Conservation (phyloP, 2,113 vertebrate genomes). For the Cavia aperea region DNA sequence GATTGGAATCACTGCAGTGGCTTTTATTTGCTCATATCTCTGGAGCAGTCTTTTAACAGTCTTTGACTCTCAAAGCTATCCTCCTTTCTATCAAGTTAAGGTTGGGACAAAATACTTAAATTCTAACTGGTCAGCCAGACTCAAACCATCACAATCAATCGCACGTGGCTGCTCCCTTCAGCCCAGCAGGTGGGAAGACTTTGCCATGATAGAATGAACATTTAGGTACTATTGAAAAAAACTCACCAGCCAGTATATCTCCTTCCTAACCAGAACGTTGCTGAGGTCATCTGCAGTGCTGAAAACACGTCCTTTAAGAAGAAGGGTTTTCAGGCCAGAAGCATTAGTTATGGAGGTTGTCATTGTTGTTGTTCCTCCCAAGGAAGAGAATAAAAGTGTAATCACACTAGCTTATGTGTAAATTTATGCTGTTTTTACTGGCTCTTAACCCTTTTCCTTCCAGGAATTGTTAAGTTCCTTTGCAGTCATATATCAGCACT, state of each 20-base stretch:
- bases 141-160: neutral
- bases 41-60: neutral
- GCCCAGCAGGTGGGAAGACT: neutral
- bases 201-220: neutral
- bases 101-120: neutral
- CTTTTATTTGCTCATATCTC: neutral
- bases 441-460: constrained; percentile 86
- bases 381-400: constrained; percentile 71
- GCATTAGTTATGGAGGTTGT: constrained; percentile 28
- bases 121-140: neutral
- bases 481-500: constrained; percentile 63
- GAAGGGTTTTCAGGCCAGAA: constrained; percentile 54
- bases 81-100: neutral
- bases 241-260: accelerated
- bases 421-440: constrained; percentile 74
- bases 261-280: constrained; percentile 18
- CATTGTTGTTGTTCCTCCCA: constrained; percentile 48
- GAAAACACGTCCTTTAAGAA: neutral
- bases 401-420: constrained; percentile 65
- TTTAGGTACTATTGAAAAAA: neutral
- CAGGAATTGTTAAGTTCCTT: constrained; percentile 78
- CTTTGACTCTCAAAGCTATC: neutral
- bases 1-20: neutral
- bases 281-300: neutral
- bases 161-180: neutral